Base-by-base conservation (phyloP, 2,113 vertebrate genomes). In the Chlorodrepanis virens region DNA sequence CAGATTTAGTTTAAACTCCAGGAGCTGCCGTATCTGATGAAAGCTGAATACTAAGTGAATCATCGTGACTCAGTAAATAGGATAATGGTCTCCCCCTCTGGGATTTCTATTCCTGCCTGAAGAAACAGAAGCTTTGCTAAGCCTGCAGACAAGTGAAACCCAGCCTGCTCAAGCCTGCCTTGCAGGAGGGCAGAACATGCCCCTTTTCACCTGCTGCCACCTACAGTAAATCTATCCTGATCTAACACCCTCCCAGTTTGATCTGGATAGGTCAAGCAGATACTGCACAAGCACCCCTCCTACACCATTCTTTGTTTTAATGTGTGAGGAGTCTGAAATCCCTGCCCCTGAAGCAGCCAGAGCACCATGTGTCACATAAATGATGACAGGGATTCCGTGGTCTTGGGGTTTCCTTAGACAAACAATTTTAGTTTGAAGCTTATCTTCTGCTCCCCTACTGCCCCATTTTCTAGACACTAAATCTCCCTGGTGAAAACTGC, bases 1-100 rank as follows among this genome's bases (percentile, higher is more conserved):
- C 53, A 53, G 65, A 89, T 96, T 78, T 78, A 71, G 83, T 88
- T 92, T 68, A 27, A 87, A 65, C 89, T 85, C 89, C 59, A 65
- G 87, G 78, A 93, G 70, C 8, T 90, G 74, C 67, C 69, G 40
- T 83, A 74, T 90, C 78, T 91, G 78, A 85, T 77, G 63, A 50
- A 83, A 94, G 50, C 67, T 93, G 90, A 94, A 96, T 93, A 75
- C 75, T 87, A 87, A 96, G 87, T 91, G 87, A 96, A 93, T 85
- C 87, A 91, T 72, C 2, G 3, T 97, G 95, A 93, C 85, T 96
- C 95, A 86, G 91, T 95, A 96, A 96, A 96, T 57, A 90, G 67
- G 89, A 96, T 96, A 95, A 97, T 93, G 68, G 59, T 93, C 84
- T 91, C 63, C 35, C 86, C 89, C 91, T 89, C 87, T 88, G 89